Evolutionary conservation across 2,888 invertebrate genomes (phyloP).

Genomic region (Leptinotarsa peninsularis): DNA sequence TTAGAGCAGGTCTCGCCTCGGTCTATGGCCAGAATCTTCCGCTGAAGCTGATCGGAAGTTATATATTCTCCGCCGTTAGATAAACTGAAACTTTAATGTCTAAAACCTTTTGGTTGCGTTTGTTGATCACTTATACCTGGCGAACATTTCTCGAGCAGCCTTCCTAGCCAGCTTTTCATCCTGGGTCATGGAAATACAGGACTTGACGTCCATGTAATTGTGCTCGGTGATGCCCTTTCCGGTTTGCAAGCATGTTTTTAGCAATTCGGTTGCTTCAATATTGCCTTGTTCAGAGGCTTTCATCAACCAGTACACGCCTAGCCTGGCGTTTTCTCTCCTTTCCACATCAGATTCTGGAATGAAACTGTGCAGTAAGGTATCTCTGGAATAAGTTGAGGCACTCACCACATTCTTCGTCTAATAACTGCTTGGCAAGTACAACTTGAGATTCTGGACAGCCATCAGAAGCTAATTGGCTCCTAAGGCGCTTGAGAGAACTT

Average conservation of each 20-base stretch:
- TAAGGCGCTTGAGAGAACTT: slow-evolving; percentile 73
- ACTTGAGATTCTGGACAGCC: slow-evolving; percentile 92
- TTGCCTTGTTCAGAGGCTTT: slow-evolving; percentile 94
- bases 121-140: slow-evolving; percentile 69
- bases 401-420: slow-evolving; percentile 83
- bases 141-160: slow-evolving; percentile 89
- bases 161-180: slow-evolving; percentile 89
- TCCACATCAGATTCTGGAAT: slow-evolving; percentile 69
- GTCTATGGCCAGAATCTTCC: slow-evolving; percentile 78
- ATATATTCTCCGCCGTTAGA: slow-evolving; percentile 90
- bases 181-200: slow-evolving; percentile 85
- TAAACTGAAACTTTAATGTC: slow-evolving; percentile 68
- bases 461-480: slow-evolving; percentile 85
- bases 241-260: slow-evolving; percentile 79
- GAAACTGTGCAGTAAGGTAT: not conserved
- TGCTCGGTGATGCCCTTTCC: slow-evolving; percentile 80
- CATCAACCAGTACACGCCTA: slow-evolving; percentile 92
- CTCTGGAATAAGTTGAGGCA: slow-evolving; percentile 3
- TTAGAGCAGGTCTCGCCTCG: slow-evolving; percentile 55
- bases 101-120: not conserved
- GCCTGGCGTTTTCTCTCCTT: slow-evolving; percentile 80
- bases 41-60: slow-evolving; percentile 84
- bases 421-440: slow-evolving; percentile 84
- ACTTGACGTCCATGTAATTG: slow-evolving; percentile 79
- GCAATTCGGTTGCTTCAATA: slow-evolving; percentile 83